Percentiles rank a stretch among this genome's conserved stretches.
Conservation (phyloP, 2,888 invertebrate genomes). For the Napeogenes inachia region DNA sequence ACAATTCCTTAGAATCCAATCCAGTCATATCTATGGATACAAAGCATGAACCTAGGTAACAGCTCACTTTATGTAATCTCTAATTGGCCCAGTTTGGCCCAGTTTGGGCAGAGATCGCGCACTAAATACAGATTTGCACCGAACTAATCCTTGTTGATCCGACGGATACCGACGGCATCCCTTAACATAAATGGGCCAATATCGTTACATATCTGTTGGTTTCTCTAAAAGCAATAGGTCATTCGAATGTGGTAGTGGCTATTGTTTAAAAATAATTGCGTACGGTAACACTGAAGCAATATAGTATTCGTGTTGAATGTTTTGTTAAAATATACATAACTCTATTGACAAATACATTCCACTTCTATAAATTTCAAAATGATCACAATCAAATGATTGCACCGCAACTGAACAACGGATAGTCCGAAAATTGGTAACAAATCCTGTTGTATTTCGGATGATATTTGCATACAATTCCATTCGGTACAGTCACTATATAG, state of each 20-base stretch:
- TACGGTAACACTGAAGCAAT: too few relatives aligned
- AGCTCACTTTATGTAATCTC: slow-evolving; percentile 50
- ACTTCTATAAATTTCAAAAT: background rate
- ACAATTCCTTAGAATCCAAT: slow-evolving; percentile 1
- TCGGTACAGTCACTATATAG: background rate
- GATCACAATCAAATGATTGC: slow-evolving; percentile 4
- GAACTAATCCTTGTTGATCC: slow-evolving; percentile 66
- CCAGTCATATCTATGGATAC: slow-evolving; percentile 4
- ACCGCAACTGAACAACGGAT: background rate
- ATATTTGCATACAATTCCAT: background rate
- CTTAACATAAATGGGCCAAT: slow-evolving; percentile 59
- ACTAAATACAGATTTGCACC: slow-evolving; percentile 71
- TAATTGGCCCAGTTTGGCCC: slow-evolving; percentile 67
- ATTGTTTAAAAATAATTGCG: background rate
- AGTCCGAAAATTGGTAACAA: slow-evolving; percentile 4
- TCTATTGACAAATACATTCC: background rate
- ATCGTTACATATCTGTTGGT: slow-evolving; percentile 31
- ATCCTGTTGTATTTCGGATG: background rate
- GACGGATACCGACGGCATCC: slow-evolving; percentile 55
- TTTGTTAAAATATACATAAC: background rate
- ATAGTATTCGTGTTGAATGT: too few relatives aligned
- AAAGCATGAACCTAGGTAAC: background rate
- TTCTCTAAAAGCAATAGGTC: slow-evolving; percentile 10
- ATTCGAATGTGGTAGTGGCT: background rate
- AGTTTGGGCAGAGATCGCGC: slow-evolving; percentile 53